Evolutionary conservation across 1,140 invertebrate species (phyloP).

Genomic region (Euschistus heros): DNA sequence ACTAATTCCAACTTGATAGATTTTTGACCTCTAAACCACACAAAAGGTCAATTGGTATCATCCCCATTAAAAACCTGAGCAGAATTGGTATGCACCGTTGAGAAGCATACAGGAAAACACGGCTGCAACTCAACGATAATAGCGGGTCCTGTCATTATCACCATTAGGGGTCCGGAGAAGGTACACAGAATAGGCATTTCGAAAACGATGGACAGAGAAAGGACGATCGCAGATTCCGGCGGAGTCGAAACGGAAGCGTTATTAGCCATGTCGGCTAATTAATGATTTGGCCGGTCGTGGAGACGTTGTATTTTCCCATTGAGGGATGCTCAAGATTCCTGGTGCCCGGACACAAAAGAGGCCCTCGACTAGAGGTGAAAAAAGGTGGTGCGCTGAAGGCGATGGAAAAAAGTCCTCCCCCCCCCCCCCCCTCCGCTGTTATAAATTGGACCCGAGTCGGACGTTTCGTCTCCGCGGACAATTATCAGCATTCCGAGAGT

Average conservation of each 20-base stretch:
- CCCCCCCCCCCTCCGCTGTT: not conserved
- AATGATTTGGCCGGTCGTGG: not conserved
- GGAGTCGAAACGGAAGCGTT: not conserved
- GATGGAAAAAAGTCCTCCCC: not conserved
- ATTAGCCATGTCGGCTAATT: conserved; percentile 9
- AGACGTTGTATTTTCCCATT: conserved; percentile 5
- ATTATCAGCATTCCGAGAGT: conserved; percentile 14
- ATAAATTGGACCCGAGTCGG: conserved; percentile 12
- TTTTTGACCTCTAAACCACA: no score
- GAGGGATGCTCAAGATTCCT: conserved; percentile 1
- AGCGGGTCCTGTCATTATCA: no score
- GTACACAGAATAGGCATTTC: no score
- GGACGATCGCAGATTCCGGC: no score
- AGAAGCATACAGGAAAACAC: no score
- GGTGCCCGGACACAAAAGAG: not conserved
- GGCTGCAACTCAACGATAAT: no score
- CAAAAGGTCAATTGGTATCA: no score
- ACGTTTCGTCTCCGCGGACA: not conserved
- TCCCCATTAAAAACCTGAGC: no score
- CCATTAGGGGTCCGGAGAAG: no score
- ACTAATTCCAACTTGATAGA: no score
- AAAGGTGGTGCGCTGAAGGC: not conserved
- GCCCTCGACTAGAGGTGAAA: conserved; percentile 8
- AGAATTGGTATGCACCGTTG: no score
- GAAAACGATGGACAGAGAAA: no score